These are phyloP conservation scores for Catalaphyllia jardinei DNA, from an alignment of 64 coral and sea anemone species.

Conservation along the genomic window DNA sequence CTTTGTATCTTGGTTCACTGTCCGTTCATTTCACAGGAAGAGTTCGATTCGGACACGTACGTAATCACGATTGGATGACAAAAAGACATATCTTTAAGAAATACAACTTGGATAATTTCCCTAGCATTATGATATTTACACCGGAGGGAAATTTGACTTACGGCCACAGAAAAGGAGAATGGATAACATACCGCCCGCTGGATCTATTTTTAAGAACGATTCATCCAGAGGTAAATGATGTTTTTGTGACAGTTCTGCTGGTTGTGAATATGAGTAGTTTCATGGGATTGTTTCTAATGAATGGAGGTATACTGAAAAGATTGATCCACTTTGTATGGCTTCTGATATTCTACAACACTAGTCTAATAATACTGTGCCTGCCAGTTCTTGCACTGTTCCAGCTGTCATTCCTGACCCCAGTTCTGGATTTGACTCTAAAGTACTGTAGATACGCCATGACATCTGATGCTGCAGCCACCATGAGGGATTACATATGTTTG, in stretches of 20 bases:
- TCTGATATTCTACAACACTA: slow-evolving; percentile 84
- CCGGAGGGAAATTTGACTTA: slow-evolving; percentile 86
- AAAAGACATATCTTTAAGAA: slow-evolving; percentile 32
- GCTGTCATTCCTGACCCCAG: slow-evolving; percentile 55
- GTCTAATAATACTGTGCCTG: slow-evolving; percentile 79
- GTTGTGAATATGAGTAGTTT: slow-evolving; percentile 78
- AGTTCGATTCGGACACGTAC: slow-evolving; percentile 87
- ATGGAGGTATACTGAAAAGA: slow-evolving; percentile 89
- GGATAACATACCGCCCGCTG: slow-evolving; percentile 55
- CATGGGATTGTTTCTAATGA: slow-evolving; percentile 84
- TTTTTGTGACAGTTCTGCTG: slow-evolving; percentile 75
- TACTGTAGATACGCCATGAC: slow-evolving; percentile 81
- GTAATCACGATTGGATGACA: slow-evolving; percentile 56
- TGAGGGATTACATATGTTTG: slow-evolving; percentile 57
- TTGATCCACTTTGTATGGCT: slow-evolving; percentile 72
- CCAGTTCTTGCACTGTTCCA: slow-evolving; percentile 81
- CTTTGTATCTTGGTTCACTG: slow-evolving; percentile 82
- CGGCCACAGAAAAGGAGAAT: slow-evolving; percentile 81
- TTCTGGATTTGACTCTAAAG: slow-evolving; percentile 71
- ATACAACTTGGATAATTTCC: slow-evolving; percentile 36
- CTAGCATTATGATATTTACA: slow-evolving; percentile 83
- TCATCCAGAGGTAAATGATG: slow-evolving; percentile 96
- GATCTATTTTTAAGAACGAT: slow-evolving; percentile 88
- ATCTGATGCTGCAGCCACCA: slow-evolving; percentile 68
- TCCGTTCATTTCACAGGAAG: slow-evolving; percentile 94